Base-by-base conservation (phyloP, 2,797 vertebrate genomes). In the Neostethus bicornis region DNA sequence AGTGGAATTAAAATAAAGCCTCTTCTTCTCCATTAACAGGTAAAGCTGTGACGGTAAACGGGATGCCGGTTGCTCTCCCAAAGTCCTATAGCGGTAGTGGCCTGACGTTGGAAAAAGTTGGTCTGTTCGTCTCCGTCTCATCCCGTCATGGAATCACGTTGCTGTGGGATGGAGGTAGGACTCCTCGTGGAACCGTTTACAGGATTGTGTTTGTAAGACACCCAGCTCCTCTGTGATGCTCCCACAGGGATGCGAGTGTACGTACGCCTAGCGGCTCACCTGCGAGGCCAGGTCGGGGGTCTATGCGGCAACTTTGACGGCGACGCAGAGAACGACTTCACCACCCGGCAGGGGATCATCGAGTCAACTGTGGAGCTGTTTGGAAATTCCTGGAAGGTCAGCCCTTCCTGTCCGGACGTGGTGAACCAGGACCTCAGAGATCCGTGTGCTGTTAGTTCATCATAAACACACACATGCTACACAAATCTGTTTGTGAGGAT, bases 311-410 rank as follows among this genome's bases (percentile, higher is more conserved):
- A 97, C 85, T 98, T 96, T 11, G 96, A 98, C 0, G 94, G 94
- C 0, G 93, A 98, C 19, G 77, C 94, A 0, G 92, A 94, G 62
- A 96, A 98, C 0, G 95, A 97, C 73, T 95, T 96, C 41, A 85
- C 77, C 32, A 96, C 92, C 2, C 89, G 85, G 5, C 95, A 97
- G 61, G 95, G 95, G 4, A 94, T 91, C 2, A 73, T 93, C 14
- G 96, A 97, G 58, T 93, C 96, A 2, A 95, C 91, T 0, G 64
- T 95, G 0, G 90, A 94, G 59, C 87, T 95, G 61, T 96, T 96
- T 1, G 95, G 94, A 34, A 95, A 97, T 85, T 96, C 96, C 39
- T 98, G 96, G 96, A 93, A 94, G 39, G 87, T 97, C 85, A 95
- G 89, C 61, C 91, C 91, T 0, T 91, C 95, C 24, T 97, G 96